Conservation (phyloP, 2,888 invertebrate genomes). For the Dasysyrphus albostriatus region DNA sequence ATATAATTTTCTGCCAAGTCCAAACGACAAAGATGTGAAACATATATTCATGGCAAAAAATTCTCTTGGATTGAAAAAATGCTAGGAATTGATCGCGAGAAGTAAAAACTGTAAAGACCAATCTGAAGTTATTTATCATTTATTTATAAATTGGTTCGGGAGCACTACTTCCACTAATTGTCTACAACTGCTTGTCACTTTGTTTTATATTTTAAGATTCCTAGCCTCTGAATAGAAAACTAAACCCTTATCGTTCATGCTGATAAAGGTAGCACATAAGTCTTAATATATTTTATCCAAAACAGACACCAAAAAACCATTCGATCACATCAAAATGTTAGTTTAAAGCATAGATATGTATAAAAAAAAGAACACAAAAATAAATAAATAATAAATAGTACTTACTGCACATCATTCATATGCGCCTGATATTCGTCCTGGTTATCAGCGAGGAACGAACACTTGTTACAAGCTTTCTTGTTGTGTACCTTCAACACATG, state of each 20-base stretch:
- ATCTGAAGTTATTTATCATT: background rate
- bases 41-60: no score
- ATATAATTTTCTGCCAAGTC: no score
- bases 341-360: slow-evolving; percentile 20
- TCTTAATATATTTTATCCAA: slow-evolving; percentile 32
- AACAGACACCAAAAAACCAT: slow-evolving; percentile 46
- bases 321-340: slow-evolving; percentile 49
- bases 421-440: slow-evolving; percentile 91
- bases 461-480: slow-evolving; percentile 94
- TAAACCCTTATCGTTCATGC: slow-evolving; percentile 46
- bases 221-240: background rate
- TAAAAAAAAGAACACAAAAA: background rate
- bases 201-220: slow-evolving; percentile 26
- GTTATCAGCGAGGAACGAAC: slow-evolving; percentile 94
- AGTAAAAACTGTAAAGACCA: no score
- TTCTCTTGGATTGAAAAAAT: no score
- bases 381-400: slow-evolving; percentile 78
- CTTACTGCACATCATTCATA: slow-evolving; percentile 91
- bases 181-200: no score
- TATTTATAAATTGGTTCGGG: background rate
- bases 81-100: no score
- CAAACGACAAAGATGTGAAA: no score
- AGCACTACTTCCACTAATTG: background rate
- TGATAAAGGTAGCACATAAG: slow-evolving; percentile 28
- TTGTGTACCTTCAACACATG: slow-evolving; percentile 96